Evolutionary conservation across 2,113 vertebrate species (phyloP), one percentile per base, ranked within the genome.

Genomic region (Bagarius yarrelli): DNA sequence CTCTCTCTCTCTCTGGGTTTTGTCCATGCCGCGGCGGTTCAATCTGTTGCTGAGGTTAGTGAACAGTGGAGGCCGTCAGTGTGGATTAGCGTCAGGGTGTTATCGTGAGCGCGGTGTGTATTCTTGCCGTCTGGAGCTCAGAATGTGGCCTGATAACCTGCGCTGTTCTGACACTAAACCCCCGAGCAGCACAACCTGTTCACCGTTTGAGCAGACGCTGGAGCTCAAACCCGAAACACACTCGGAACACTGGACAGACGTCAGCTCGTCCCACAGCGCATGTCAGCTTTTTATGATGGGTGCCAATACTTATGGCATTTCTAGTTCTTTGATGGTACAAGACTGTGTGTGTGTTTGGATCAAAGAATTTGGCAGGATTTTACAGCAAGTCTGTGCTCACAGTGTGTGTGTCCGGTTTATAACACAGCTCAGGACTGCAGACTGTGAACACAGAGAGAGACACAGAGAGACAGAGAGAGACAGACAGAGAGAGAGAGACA

Each of bases 61-160:
- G 61, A 72, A 83, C 83, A 83, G 85, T 53, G 36, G 83, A 86
- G 63, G 70, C 81, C 81, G 85, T 86, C 85, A 85, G 56, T 70
- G 75, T 63, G 83, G 74, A 85, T 86, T 86, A 86, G 78, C 40
- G 5, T 79, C 83, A 81, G 50, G 44, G 60, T 57, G 36, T 69
- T 80, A 78, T 78, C 30, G 13, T 52, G 73, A 59, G 67, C 27
- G 9, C 53, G 3, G 25, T 53, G 59, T 74, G 67, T 73, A 67
- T 73, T 44, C 52, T 55, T 73, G 30, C 73, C 78, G 59, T 85
- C 76, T 83, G 81, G 81, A 83, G 18, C 72, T 76, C 72, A 15
- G 57, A 73, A 64, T 81, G 66, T 76, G 63, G 72, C 56, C 34
- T 47, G 60, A 74, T 32, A 3, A 14, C 52, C 57, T 76, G 36